Evolutionary conservation across 1,140 invertebrate species (phyloP).

Genomic region (Polypedilum vanderplanki): DNA sequence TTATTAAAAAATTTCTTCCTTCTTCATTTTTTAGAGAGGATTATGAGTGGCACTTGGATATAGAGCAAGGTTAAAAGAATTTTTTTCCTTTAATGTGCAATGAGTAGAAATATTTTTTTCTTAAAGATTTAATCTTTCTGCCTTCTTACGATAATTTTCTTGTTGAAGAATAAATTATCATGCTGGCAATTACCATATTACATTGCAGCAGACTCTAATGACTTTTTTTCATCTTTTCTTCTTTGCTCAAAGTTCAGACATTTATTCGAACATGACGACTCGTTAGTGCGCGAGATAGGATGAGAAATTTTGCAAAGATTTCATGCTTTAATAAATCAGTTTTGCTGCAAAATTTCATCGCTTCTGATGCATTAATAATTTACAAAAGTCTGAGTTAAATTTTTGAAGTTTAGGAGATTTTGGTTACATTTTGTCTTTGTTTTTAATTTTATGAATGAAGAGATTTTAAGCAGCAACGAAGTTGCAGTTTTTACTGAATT

Average conservation of each 20-base stretch:
- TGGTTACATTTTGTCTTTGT: too few species aligned
- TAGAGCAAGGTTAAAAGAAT: neutral
- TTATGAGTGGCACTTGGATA: neutral
- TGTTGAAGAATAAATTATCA: slow-evolving; percentile 14
- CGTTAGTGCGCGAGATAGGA: neutral
- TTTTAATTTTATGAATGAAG: too few species aligned
- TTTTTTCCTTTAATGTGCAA: neutral
- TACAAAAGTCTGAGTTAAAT: neutral
- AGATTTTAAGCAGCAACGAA: too few species aligned
- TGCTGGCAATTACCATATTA: neutral
- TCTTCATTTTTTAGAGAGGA: neutral
- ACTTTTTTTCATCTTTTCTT: neutral
- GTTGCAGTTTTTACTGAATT: too few species aligned
- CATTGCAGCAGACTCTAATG: neutral
- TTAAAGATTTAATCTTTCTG: neutral
- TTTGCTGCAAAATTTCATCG: slow-evolving; percentile 12
- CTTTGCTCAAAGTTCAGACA: neutral
- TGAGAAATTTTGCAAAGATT: neutral
- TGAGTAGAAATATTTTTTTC: neutral
- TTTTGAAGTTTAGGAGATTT: too few species aligned
- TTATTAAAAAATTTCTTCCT: too few species aligned
- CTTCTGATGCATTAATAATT: neutral
- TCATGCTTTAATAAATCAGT: neutral
- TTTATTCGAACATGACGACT: neutral
- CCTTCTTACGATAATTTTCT: neutral